These are phyloP conservation scores for Ornithoptera priamus DNA, from an alignment of 2,888 invertebrate genomes.

Conservation along the genomic window DNA sequence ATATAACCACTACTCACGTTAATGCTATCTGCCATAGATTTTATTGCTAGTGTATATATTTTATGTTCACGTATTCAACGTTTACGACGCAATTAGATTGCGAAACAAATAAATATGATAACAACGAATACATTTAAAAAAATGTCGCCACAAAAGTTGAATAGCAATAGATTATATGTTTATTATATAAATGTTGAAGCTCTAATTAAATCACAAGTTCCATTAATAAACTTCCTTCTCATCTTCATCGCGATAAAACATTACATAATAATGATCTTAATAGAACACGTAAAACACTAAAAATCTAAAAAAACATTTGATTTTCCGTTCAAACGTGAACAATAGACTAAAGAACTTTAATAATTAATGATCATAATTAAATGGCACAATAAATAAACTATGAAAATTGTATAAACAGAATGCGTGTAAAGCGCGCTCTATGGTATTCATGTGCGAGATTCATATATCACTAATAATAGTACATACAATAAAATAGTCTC, in stretches of 20 bases:
- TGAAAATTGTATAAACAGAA: background rate
- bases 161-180: no score
- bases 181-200: no score
- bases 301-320: background rate
- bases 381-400: background rate
- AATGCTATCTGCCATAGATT: background rate
- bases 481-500: background rate
- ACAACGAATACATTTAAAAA: no score
- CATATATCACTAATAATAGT: background rate
- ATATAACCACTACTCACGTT: background rate
- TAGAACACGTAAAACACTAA: background rate
- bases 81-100: no score
- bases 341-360: background rate
- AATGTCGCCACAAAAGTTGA: no score
- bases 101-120: no score
- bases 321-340: background rate
- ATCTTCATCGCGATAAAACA: background rate
- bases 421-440: constrained; percentile 2
- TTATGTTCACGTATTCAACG: background rate
- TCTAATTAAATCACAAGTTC: no score
- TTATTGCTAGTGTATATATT: background rate
- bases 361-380: background rate
- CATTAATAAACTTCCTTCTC: no score
- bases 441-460: background rate
- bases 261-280: background rate